Evolutionary conservation across 1,140 invertebrate species (phyloP).

Genomic region (Patella vulgata): DNA sequence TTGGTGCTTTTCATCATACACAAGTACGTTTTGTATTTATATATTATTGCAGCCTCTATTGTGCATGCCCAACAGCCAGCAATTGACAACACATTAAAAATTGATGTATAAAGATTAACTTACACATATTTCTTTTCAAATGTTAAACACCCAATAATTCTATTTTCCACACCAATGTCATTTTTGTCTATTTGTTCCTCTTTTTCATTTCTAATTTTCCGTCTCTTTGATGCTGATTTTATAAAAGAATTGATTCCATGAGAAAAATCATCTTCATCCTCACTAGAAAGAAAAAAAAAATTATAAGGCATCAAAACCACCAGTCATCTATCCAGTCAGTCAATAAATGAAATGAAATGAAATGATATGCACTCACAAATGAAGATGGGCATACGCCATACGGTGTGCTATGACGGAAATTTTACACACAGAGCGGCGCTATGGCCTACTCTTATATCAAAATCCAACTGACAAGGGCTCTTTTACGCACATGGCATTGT

Average conservation of each 20-base stretch:
- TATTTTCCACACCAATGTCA: conserved; percentile 61
- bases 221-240: conserved; percentile 42
- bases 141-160: conserved; percentile 64
- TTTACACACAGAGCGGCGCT: too few relatives aligned
- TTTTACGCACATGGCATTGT: too few relatives aligned
- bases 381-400: too few relatives aligned
- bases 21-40: too few relatives aligned
- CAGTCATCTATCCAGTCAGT: neutral
- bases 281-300: conserved; percentile 36
- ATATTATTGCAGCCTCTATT: too few relatives aligned
- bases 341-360: neutral
- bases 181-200: conserved; percentile 25
- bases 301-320: conserved; percentile 1
- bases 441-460: too few relatives aligned
- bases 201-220: conserved; percentile 32
- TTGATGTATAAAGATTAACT: conserved; percentile 24
- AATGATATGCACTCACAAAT: too few relatives aligned
- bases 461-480: too few relatives aligned
- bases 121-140: conserved; percentile 67
- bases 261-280: conserved; percentile 62
- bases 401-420: too few relatives aligned
- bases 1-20: neutral
- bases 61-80: too few relatives aligned
- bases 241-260: conserved; percentile 62
- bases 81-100: too few relatives aligned